These are phyloP conservation scores for Vannuccia rotundouncinata DNA, from an alignment of 2,888 invertebrate species.

Conservation along the genomic window DNA sequence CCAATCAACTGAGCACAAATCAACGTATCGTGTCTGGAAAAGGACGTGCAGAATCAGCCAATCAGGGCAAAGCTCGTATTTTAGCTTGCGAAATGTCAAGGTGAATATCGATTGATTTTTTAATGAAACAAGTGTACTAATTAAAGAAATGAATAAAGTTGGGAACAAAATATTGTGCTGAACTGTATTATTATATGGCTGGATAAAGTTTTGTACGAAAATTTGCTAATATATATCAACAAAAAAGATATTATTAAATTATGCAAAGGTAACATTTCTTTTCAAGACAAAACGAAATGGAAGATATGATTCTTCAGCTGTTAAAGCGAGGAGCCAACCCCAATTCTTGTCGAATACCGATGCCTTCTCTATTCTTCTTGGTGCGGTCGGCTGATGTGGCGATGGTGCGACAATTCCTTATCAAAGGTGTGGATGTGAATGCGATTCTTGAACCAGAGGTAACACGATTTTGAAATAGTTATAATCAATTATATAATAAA, in stretches of 20 bases:
- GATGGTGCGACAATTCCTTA: slow-evolving; percentile 49
- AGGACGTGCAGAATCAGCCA: not conserved
- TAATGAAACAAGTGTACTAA: no score
- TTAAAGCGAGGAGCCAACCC: slow-evolving; percentile 54
- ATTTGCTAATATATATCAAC: no score
- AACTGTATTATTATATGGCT: no score
- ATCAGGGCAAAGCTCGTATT: slow-evolving; percentile 15
- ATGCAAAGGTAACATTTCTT: no score
- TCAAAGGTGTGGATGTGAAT: slow-evolving; percentile 47
- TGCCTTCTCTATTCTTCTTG: slow-evolving; percentile 55
- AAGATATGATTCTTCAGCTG: slow-evolving; percentile 49
- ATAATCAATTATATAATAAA: not conserved
- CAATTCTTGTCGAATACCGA: slow-evolving; percentile 51
- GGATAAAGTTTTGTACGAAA: no score
- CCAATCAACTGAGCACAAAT: slow-evolving; percentile 51
- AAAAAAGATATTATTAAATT: no score
- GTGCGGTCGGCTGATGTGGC: slow-evolving; percentile 55
- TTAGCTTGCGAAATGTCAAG: slow-evolving; percentile 33
- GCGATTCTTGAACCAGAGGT: slow-evolving; percentile 17
- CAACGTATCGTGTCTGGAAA: slow-evolving; percentile 46
- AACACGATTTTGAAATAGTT: not conserved
- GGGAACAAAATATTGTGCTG: no score
- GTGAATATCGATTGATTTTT: slow-evolving; percentile 17
- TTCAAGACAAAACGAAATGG: slow-evolving; percentile 50
- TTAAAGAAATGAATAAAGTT: no score